Evolutionary conservation across 2,888 invertebrate species (phyloP).

Genomic region (Orthosia incerta): DNA sequence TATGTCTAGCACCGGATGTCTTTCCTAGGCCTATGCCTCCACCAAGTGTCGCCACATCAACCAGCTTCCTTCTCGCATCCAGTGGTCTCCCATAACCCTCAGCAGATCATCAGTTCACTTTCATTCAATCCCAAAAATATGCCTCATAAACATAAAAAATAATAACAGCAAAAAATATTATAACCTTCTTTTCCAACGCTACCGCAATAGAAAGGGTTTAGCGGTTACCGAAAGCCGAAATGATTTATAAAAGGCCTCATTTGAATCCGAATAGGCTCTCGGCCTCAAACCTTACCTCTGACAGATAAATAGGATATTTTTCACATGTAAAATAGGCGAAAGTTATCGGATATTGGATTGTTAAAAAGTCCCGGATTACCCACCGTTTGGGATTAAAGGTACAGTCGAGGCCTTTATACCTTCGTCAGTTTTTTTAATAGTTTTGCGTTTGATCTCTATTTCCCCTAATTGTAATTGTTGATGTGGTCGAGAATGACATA

Average conservation of each 20-base stretch:
- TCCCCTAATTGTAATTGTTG: no score
- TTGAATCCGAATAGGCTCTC: slow-evolving; percentile 87
- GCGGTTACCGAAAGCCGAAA: slow-evolving; percentile 81
- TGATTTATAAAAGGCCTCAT: slow-evolving; percentile 89
- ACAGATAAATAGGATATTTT: slow-evolving; percentile 68
- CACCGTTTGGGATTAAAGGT: slow-evolving; percentile 35
- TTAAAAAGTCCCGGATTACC: slow-evolving; percentile 56
- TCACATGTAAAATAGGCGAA: slow-evolving; percentile 64
- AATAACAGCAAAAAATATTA: slow-evolving; percentile 6
- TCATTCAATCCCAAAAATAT: background rate
- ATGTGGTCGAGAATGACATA: no score
- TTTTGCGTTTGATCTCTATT: no score
- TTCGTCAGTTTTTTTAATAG: background rate
- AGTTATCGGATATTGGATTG: slow-evolving; percentile 56
- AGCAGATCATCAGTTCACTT: background rate
- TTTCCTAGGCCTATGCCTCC: no score
- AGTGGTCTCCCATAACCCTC: background rate
- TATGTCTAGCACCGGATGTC: no score
- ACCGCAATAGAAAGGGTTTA: slow-evolving; percentile 75
- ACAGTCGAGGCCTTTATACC: background rate
- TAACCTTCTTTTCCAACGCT: slow-evolving; percentile 62
- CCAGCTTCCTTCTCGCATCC: background rate
- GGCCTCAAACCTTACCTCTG: slow-evolving; percentile 65
- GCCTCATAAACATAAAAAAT: background rate
- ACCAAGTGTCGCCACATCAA: background rate